Percentiles rank a stretch among this genome's conserved stretches.
Evolutionary conservation across 2,797 vertebrate genomes (phyloP).

Genomic region (Spea hammondii): DNA sequence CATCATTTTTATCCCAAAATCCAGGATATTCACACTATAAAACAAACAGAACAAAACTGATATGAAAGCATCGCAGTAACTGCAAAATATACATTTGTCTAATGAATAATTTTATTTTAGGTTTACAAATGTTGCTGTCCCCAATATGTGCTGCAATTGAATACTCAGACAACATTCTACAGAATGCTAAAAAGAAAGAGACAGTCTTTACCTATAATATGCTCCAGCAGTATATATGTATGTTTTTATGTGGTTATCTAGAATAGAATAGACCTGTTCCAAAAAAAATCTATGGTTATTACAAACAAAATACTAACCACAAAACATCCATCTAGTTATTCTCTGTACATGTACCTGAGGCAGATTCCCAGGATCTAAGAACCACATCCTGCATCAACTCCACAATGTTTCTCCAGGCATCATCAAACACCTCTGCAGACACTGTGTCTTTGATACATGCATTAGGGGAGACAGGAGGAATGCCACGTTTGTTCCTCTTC

Average conservation of each 20-base stretch:
- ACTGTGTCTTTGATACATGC: constrained; percentile 75
- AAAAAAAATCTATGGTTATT: not conserved
- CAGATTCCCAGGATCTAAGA: constrained; percentile 69
- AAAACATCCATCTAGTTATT: not conserved
- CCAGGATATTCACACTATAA: no score
- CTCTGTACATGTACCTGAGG: constrained; percentile 63
- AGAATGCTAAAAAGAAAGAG: no score
- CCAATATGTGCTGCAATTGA: no score
- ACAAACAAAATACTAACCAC: not conserved
- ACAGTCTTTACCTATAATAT: no score
- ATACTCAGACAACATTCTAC: no score
- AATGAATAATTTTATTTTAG: no score
- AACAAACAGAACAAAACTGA: no score
- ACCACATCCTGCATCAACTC: constrained; percentile 69
- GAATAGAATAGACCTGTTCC: not conserved
- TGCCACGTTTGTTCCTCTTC: constrained; percentile 62
- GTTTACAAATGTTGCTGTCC: no score
- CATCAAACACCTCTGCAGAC: constrained; percentile 75
- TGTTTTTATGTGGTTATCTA: not conserved
- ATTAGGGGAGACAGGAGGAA: constrained; percentile 77
- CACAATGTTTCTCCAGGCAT: constrained; percentile 69
- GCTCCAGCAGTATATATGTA: not conserved
- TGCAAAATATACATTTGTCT: no score
- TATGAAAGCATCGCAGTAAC: no score
- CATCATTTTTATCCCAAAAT: no score